These are phyloP conservation scores for Proteles cristata DNA, from an alignment of 2,113 vertebrate species.

Conservation along the genomic window DNA sequence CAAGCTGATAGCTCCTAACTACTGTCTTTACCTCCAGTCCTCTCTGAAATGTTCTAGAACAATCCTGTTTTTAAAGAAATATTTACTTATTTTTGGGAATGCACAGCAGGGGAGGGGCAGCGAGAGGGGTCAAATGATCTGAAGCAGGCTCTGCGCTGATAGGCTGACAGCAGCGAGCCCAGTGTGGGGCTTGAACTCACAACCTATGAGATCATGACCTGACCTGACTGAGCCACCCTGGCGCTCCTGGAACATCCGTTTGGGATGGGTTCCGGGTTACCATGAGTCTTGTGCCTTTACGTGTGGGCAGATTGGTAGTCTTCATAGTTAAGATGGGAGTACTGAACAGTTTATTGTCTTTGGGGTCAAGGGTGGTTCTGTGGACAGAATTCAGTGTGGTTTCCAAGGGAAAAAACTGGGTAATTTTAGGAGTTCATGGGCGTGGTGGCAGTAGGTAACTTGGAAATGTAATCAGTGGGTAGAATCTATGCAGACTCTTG, in stretches of 20 bases:
- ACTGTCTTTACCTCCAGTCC: neutral
- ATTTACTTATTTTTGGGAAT: no score
- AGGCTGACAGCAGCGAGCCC: no score
- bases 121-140: no score
- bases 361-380: neutral
- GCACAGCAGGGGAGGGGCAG: no score
- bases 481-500: neutral
- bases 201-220: no score
- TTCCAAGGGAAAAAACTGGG: neutral
- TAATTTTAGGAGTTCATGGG: neutral
- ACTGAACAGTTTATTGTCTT: rapidly evolving
- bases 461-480: neutral
- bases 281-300: neutral
- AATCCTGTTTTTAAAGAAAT: no score
- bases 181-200: no score
- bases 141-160: no score
- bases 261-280: neutral
- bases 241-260: no score
- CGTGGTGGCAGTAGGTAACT: neutral
- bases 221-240: no score
- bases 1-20: neutral
- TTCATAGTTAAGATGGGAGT: no score
- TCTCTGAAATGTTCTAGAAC: neutral
- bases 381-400: neutral
- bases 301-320: neutral